phyloP scores from a whole-genome alignment of 2,888 invertebrate species.

The Scaptomyza polygonia region DNA sequence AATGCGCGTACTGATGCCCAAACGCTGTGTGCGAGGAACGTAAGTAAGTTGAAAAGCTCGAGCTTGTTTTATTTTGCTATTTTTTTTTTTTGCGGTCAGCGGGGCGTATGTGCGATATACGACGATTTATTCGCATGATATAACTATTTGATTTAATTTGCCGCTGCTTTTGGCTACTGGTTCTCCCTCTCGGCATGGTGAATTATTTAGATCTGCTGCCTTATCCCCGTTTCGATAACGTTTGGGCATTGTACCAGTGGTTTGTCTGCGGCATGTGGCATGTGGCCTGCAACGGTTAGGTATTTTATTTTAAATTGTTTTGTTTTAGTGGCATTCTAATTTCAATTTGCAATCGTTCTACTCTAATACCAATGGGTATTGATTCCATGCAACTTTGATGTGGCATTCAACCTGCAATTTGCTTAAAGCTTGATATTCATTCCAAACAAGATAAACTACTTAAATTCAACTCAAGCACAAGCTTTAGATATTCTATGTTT shows the following conservation, averaged over 20 bases:
- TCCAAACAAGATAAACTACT: no score
- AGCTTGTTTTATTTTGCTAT: neutral
- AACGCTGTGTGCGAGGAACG: constrained; percentile 50
- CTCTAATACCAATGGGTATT: constrained; percentile 29
- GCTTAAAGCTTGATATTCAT: constrained; percentile 56
- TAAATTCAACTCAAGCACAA: no score
- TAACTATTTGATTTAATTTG: constrained; percentile 79
- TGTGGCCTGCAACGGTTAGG: neutral
- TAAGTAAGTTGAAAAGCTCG: constrained; percentile 70
- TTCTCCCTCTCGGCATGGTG: constrained; percentile 24
- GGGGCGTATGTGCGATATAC: constrained; percentile 80
- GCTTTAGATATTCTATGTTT: constrained; percentile 16
- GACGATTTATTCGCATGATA: constrained; percentile 77
- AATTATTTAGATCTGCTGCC: constrained; percentile 60
- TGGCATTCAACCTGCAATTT: constrained; percentile 33
- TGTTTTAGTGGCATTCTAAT: constrained; percentile 65
- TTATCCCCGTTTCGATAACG: constrained; percentile 1
- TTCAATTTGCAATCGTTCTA: constrained; percentile 65
- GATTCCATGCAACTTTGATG: constrained; percentile 56
- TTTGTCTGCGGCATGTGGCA: constrained; percentile 24
- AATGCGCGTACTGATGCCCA: constrained; percentile 70
- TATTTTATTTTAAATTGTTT: constrained; percentile 54
- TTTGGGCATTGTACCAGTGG: constrained; percentile 2
- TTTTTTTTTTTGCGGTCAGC: constrained; percentile 54
- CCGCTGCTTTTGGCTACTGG: constrained; percentile 17